Evolutionary conservation across 2,888 invertebrate species (phyloP).

Genomic region (Dolichopus griseipennis): DNA sequence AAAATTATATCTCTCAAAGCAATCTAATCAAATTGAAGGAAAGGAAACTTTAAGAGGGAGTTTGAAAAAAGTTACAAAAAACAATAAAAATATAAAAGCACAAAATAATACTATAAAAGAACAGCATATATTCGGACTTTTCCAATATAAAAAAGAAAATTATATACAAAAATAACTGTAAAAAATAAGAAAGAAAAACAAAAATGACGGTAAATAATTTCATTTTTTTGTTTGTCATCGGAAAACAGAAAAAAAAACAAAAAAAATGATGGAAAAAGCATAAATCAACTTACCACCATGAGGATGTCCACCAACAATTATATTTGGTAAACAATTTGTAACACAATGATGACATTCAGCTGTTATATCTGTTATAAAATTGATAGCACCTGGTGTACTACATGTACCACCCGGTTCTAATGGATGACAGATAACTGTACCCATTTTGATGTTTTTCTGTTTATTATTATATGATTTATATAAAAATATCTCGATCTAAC

Average conservation of each 20-base stretch:
- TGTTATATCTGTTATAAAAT: constrained; percentile 21
- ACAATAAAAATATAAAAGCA: too few relatives aligned
- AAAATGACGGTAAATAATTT: not conserved
- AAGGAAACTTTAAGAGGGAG: too few relatives aligned
- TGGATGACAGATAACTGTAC: constrained; percentile 26
- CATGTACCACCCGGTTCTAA: constrained; percentile 16
- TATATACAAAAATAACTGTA: not conserved
- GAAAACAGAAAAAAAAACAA: constrained; percentile 20
- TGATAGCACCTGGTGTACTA: not conserved
- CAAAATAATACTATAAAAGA: too few relatives aligned
- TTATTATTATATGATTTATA: not conserved
- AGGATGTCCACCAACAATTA: constrained; percentile 13
- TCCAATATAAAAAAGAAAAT: too few relatives aligned
- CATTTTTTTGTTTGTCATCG: constrained; percentile 7
- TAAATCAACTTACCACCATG: constrained; percentile 20
- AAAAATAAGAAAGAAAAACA: not conserved
- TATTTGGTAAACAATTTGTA: constrained; percentile 24
- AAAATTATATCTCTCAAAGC: too few relatives aligned
- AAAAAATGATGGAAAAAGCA: constrained; percentile 5
- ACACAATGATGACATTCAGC: constrained; percentile 25
- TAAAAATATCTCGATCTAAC: too few relatives aligned
- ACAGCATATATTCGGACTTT: too few relatives aligned
- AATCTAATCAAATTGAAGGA: not conserved
- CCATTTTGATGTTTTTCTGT: constrained; percentile 19
- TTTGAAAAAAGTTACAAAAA: too few relatives aligned